These are phyloP conservation scores for Apolygus lucorum DNA, from an alignment of 1,140 invertebrate genomes.

Conservation along the genomic window DNA sequence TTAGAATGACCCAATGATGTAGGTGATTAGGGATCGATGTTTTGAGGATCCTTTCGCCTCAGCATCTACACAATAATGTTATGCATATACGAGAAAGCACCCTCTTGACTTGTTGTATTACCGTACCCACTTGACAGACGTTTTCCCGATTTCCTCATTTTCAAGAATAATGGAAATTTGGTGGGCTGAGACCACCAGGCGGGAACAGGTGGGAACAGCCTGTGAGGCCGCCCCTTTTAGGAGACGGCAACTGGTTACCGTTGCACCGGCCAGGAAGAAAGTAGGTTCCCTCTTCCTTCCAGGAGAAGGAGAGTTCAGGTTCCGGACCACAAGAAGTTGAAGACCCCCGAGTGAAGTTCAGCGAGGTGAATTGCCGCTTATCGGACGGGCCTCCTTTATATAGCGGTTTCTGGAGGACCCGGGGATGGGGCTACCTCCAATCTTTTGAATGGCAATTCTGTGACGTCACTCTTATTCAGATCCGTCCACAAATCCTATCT, in stretches of 20 bases:
- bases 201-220: neutral
- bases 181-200: neutral
- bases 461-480: constrained; percentile 8
- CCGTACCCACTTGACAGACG: too few species aligned
- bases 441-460: neutral
- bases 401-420: neutral
- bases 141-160: too few species aligned
- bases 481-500: neutral
- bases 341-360: constrained; percentile 8
- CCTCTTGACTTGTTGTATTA: too few species aligned
- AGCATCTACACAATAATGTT: too few species aligned
- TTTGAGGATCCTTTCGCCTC: too few species aligned
- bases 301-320: neutral
- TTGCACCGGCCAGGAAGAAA: constrained; percentile 5
- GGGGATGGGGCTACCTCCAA: neutral
- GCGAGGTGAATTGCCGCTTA: constrained; percentile 10
- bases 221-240: neutral
- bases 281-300: constrained; percentile 3
- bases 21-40: too few species aligned
- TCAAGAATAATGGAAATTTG: too few species aligned
- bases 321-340: constrained; percentile 16
- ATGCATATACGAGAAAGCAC: too few species aligned
- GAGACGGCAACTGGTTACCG: constrained; percentile 13
- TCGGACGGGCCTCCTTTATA: constrained; percentile 1
- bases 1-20: too few species aligned